Percentiles rank a stretch among this genome's conserved stretches.
These are phyloP conservation scores for Apotomis betuletana DNA, from an alignment of 2,888 invertebrate species.

Conservation along the genomic window DNA sequence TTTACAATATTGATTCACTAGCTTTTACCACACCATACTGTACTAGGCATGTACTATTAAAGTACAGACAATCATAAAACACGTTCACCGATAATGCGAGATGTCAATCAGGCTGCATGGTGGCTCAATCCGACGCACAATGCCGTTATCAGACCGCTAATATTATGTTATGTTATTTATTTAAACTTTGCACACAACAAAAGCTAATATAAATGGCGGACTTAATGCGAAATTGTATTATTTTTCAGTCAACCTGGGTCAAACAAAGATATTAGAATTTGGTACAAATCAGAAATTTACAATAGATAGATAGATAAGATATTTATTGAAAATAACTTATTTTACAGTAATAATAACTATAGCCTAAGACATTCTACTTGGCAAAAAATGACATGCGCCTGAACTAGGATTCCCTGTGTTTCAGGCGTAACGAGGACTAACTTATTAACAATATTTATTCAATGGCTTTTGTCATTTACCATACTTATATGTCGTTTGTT, in stretches of 20 bases:
- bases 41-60: not conserved
- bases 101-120: conserved; percentile 23
- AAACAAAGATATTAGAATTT: no score
- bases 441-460: not conserved
- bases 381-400: no score
- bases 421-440: no score
- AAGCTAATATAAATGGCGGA: no score
- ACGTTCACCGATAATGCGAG: conserved; percentile 7
- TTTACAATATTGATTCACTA: not conserved
- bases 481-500: not conserved
- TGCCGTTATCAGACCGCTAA: conserved; percentile 15
- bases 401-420: no score
- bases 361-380: no score
- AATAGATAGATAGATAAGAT: no score
- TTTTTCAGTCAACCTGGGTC: no score
- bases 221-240: no score
- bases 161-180: conserved; percentile 9
- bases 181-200: no score
- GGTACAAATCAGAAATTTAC: not conserved
- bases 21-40: not conserved
- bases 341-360: no score
- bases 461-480: not conserved
- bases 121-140: conserved; percentile 10
- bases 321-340: no score
- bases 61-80: not conserved